A percentile compares a stretch with the other conserved stretches of the same genome.
Evolutionary conservation across 2,888 invertebrate species (phyloP).

Genomic region (Bunonema sp.): DNA sequence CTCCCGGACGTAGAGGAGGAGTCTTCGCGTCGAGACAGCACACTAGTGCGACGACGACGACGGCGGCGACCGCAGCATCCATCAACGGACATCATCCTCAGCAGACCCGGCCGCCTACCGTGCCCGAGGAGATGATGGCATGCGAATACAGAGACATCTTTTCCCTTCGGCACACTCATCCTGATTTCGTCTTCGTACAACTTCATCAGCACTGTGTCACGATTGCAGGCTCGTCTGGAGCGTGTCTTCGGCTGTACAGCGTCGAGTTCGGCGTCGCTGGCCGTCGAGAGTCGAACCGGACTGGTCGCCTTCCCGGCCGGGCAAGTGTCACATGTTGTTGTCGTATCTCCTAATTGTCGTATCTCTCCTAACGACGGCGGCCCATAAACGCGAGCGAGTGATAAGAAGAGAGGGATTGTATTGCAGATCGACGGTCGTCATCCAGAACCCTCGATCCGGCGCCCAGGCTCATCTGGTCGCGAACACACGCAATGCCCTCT

Average conservation of each 20-base stretch:
- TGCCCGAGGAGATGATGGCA: background rate
- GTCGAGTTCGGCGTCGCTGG: slow-evolving; percentile 13
- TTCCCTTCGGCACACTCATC: background rate
- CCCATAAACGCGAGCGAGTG: background rate
- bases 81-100: background rate
- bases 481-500: slow-evolving; percentile 19
- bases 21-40: too few relatives aligned
- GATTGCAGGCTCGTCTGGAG: slow-evolving; percentile 20
- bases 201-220: background rate
- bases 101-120: background rate
- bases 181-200: background rate
- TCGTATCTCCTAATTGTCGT: too few relatives aligned
- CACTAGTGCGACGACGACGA: too few relatives aligned
- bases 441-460: slow-evolving; percentile 11
- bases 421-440: slow-evolving; percentile 24
- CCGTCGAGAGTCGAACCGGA: slow-evolving; percentile 16
- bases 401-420: slow-evolving; percentile 12
- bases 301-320: slow-evolving; percentile 21
- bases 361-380: too few relatives aligned
- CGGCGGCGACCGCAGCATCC: too few relatives aligned
- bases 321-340: slow-evolving; percentile 3
- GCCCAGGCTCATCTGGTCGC: slow-evolving; percentile 15
- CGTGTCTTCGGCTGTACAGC: slow-evolving; percentile 21
- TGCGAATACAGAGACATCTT: background rate
- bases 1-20: too few relatives aligned